These are phyloP conservation scores for Cephalopholis sonnerati DNA, from an alignment of 2,113 vertebrate genomes.

Conservation along the genomic window DNA sequence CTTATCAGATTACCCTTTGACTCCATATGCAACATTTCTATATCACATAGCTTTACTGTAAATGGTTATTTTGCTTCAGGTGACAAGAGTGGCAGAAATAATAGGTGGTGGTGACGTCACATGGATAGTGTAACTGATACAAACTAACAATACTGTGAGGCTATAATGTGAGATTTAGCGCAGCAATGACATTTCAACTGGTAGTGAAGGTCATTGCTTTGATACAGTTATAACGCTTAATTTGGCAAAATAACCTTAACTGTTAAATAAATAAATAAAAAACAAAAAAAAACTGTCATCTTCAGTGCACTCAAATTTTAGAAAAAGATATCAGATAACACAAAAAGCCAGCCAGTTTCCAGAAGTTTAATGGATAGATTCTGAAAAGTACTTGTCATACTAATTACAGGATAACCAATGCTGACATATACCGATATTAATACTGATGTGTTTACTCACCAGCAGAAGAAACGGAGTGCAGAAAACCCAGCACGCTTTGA, in stretches of 20 bases:
- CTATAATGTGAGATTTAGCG: background rate
- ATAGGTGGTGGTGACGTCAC: constrained; percentile 1
- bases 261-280: background rate
- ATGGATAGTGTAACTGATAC: background rate
- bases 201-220: background rate
- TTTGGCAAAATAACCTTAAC: background rate
- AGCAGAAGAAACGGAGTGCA: constrained; percentile 85
- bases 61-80: constrained; percentile 11
- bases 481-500: constrained; percentile 89
- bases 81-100: constrained; percentile 7
- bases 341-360: background rate
- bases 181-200: background rate
- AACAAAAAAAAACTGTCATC: background rate
- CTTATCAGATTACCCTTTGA: constrained; percentile 34
- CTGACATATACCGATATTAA: background rate
- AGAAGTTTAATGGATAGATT: background rate
- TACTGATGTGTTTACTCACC: constrained; percentile 69
- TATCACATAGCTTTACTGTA: background rate
- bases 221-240: background rate
- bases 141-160: background rate
- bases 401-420: background rate
- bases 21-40: constrained; percentile 6
- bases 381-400: background rate
- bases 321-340: background rate
- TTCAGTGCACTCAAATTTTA: background rate